phyloP scores from a whole-genome alignment of 2,113 vertebrate genomes.

The Pelecanus crispus region DNA sequence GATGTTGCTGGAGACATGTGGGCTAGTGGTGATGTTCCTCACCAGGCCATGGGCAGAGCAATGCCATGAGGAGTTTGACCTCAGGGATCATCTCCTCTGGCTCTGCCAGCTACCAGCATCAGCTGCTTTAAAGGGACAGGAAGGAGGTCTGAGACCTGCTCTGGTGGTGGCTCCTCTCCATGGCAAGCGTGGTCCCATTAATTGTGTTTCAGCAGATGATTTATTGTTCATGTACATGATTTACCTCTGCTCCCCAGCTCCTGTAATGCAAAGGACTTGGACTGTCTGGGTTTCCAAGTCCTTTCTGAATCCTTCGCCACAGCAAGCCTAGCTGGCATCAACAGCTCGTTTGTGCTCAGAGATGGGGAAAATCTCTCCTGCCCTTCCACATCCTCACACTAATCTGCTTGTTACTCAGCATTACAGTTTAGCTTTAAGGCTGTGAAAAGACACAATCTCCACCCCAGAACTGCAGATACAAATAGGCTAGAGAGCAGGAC shows the following conservation, averaged over 20 bases:
- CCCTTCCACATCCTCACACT: neutral
- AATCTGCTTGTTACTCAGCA: neutral
- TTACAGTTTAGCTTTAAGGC: neutral
- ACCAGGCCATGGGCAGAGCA: neutral
- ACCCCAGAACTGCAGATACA: neutral
- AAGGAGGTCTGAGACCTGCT: neutral
- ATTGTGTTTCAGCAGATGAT: neutral
- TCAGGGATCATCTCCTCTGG: neutral
- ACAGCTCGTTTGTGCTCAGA: rapidly evolving
- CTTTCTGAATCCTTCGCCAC: neutral
- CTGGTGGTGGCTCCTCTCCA: neutral
- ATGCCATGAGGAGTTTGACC: neutral
- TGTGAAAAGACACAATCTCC: neutral
- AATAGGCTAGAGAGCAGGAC: neutral
- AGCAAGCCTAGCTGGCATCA: neutral
- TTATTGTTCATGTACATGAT: neutral
- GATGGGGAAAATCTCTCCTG: neutral
- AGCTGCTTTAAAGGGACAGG: neutral
- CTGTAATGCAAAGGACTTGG: neutral
- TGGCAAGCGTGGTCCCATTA: neutral
- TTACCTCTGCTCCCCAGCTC: neutral
- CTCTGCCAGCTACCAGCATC: neutral
- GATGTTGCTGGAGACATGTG: rapidly evolving
- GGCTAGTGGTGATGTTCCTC: neutral
- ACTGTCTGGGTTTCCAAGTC: neutral